Base-by-base conservation (phyloP, 2,113 vertebrate species). In the Gulo gulo region DNA sequence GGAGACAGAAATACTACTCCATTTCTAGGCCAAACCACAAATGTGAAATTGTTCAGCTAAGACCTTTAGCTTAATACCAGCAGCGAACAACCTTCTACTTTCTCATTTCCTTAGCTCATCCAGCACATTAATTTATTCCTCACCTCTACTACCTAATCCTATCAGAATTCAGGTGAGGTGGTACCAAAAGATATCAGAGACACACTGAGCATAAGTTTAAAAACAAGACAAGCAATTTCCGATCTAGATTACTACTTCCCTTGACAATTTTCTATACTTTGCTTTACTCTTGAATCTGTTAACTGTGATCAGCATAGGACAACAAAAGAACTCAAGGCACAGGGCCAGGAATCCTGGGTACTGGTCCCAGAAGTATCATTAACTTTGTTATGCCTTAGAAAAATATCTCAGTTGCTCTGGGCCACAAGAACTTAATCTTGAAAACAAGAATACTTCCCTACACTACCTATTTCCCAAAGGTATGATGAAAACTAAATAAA, bases 21-120 rank as follows among this genome's bases (percentile, higher is more conserved):
- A 50, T 89, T 87, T 92, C 95, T 63, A 87, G 26, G 80, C 67
- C 91, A 95, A 98, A 92, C 91, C 61, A 91, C 94, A 94, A 61
- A 97, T 65, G 74, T 80, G 76, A 86, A 83, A 39, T n/a, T 93
- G 52, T 61, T 92, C 34, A 88, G 31, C 80, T 92, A 50, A 85
- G 59, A 96, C 36, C 39, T 74, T 96, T 67, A 74, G 57, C 31
- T 96, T 74, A 96, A 95, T 47, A 89, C 39, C 34, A 83, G 55
- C 45, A 92, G 47, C 55, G 87, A 90, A 96, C 67, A 80, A 86
- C 18, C 15, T 7, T 45, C 67, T 74, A 15, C 31, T n/a, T 16
- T 36, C n/a, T 90, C 55, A 85, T 96, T 92, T 97, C 59, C 96
- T 87, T 69, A 94, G 20, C 39, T 97, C 50, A 47, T 47, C 39